Base-by-base conservation (phyloP, 2,113 vertebrate genomes). In the Dicaeum eximium region DNA sequence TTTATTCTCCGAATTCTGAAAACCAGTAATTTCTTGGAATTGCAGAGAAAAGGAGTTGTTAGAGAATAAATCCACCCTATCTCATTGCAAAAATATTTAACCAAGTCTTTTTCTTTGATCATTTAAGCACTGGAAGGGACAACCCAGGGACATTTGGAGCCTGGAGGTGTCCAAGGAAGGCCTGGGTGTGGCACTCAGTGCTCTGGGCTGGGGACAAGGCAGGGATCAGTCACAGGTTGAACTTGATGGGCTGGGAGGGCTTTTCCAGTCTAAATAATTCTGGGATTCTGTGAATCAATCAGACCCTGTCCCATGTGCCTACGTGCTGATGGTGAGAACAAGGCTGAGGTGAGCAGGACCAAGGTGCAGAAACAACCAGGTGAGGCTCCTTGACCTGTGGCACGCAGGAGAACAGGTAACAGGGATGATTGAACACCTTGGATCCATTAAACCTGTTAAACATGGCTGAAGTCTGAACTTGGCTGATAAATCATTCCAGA, bases 191-290 rank as follows among this genome's bases (percentile, higher is more conserved):
- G 22, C 37, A 45, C 15, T 73, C 8, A 21, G 38, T 1, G 48
- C 48, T 31, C 24, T 22, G 40, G 42, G 17, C 50, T 72, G 51
- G 27, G 15, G 13, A 67, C 9, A n/a, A 30, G 60, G 3, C 6
- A 5, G 20, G 24, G 2, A 54, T 6, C 1, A 9, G 20, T 2
- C 47, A 54, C 17, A 40, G 20, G 1, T 4, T 47, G 47, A 30
- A 23, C 31, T 16, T 2, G 0, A 6, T 61, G 54, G 17, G 6
- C 38, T 45, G 54, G 28, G 13, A 66, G 9, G 3, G 8, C 47
- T 61, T 61, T 75, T 47, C 62, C 47, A 42, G 3, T 30, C 47
- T 27, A 5, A 54, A 15, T 24, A 30, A 51, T 53, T 51, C 33
- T 25, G 58, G 4, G 28, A 15, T 66, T 45, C 61, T 40, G 3